These are phyloP conservation scores for Aramus guarauna DNA, from an alignment of 2,113 vertebrate species.

Conservation along the genomic window DNA sequence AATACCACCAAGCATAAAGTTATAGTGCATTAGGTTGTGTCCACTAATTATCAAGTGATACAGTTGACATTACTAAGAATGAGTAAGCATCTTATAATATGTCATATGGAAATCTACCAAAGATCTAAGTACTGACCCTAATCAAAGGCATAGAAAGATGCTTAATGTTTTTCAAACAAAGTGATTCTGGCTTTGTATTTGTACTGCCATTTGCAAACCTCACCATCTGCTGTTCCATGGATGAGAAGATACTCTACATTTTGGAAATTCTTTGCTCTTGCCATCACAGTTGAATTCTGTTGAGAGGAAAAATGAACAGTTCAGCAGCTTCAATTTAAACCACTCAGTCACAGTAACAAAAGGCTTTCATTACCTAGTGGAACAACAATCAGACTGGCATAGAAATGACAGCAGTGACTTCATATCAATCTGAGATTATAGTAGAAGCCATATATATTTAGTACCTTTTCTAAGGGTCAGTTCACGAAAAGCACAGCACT, in stretches of 20 bases:
- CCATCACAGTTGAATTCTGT: slow-evolving; percentile 95
- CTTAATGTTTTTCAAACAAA: slow-evolving; percentile 82
- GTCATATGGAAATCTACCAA: slow-evolving; percentile 70
- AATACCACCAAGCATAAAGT: slow-evolving; percentile 69
- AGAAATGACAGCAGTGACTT: slow-evolving; percentile 54
- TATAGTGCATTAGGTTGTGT: slow-evolving; percentile 73
- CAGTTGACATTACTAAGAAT: slow-evolving; percentile 72
- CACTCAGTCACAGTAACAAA: slow-evolving; percentile 1
- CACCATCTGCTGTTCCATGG: slow-evolving; percentile 98
- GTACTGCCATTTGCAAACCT: slow-evolving; percentile 79
- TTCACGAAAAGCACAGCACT: not conserved
- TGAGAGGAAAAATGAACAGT: slow-evolving; percentile 75
- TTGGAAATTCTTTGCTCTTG: slow-evolving; percentile 92
- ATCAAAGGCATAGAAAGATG: slow-evolving; percentile 72
- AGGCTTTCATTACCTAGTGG: slow-evolving; percentile 41
- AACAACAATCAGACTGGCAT: slow-evolving; percentile 64
- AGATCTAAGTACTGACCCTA: slow-evolving; percentile 72
- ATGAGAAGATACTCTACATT: slow-evolving; percentile 91
- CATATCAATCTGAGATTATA: slow-evolving; percentile 10
- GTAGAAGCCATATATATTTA: not conserved
- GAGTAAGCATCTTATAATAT: slow-evolving; percentile 60
- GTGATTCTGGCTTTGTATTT: slow-evolving; percentile 76
- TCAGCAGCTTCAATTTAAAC: slow-evolving; percentile 71
- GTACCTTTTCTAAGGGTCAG: not conserved
- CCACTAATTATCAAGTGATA: slow-evolving; percentile 73